phyloP scores from a whole-genome alignment of 1,140 invertebrate species.

The Bombus soroeensis region DNA sequence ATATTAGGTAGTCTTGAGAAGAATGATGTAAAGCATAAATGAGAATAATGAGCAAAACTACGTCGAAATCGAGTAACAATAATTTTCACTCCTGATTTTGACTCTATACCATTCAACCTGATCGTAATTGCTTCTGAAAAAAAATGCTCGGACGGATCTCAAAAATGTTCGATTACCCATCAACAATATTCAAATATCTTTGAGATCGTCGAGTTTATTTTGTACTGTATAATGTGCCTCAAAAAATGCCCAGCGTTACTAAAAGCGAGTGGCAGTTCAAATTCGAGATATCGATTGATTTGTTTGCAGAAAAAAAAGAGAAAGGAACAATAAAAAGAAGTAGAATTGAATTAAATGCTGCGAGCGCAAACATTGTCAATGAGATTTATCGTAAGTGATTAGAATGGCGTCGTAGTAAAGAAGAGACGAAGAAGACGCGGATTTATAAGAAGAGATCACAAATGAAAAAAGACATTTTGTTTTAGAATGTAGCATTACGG shows the following conservation, averaged over 20 bases:
- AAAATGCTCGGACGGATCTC: constrained; percentile 3
- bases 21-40: constrained; percentile 42
- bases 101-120: constrained; percentile 20
- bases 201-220: constrained; percentile 25
- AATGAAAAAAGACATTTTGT: constrained; percentile 52
- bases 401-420: not conserved
- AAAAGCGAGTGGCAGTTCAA: constrained; percentile 10
- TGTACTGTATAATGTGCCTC: constrained; percentile 41
- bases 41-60: constrained; percentile 28
- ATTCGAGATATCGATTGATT: constrained; percentile 7
- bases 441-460: constrained; percentile 2
- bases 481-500: constrained; percentile 42
- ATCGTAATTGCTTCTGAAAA: constrained; percentile 21
- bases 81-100: constrained; percentile 20
- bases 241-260: constrained; percentile 20
- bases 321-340: not conserved
- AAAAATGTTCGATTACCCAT: not conserved
- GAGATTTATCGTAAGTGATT: not conserved
- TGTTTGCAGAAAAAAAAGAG: not conserved
- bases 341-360: constrained; percentile 26
- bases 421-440: not conserved
- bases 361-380: constrained; percentile 19
- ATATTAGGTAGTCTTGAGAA: constrained; percentile 28
- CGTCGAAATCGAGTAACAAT: constrained; percentile 14
- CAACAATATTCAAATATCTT: not conserved